These are phyloP conservation scores for Chlorospingus semifuscus DNA, from an alignment of 2,797 vertebrate species.

Conservation along the genomic window DNA sequence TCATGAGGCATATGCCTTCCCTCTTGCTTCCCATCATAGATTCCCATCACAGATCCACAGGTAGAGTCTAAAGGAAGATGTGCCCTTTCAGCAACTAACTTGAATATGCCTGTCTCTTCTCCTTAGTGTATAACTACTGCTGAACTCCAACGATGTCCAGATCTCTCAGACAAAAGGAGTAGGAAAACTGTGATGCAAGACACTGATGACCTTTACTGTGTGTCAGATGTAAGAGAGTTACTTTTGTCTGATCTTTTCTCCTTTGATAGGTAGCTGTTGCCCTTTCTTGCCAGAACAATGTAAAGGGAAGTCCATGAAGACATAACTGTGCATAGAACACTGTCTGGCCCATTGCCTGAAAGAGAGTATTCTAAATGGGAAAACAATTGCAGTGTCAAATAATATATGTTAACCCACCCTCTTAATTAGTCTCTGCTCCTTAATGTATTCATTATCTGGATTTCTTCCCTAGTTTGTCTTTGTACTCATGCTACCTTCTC, in stretches of 20 bases:
- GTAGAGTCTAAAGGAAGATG: background rate
- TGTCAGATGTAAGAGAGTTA: background rate
- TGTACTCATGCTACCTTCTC: background rate
- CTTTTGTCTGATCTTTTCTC: background rate
- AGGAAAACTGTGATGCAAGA: background rate
- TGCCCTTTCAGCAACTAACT: background rate
- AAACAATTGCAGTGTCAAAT: background rate
- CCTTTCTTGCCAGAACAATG: constrained; percentile 18
- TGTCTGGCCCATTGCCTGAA: background rate
- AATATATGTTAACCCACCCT: background rate
- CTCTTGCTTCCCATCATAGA: background rate
- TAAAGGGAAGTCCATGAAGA: background rate
- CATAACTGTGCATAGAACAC: background rate
- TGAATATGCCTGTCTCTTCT: background rate
- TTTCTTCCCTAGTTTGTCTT: background rate
- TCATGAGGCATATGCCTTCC: background rate
- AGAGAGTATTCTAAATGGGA: background rate
- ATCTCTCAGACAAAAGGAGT: background rate
- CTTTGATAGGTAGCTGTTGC: constrained; percentile 3
- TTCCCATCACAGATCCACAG: background rate
- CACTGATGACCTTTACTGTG: background rate
- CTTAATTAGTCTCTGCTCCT: background rate
- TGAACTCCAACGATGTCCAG: background rate
- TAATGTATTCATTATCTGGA: background rate
- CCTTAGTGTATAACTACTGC: background rate